Evolutionary conservation across 2,888 invertebrate genomes (phyloP), one percentile per base, ranked within the genome.

Genomic region (Drosophila paramelanica): DNA sequence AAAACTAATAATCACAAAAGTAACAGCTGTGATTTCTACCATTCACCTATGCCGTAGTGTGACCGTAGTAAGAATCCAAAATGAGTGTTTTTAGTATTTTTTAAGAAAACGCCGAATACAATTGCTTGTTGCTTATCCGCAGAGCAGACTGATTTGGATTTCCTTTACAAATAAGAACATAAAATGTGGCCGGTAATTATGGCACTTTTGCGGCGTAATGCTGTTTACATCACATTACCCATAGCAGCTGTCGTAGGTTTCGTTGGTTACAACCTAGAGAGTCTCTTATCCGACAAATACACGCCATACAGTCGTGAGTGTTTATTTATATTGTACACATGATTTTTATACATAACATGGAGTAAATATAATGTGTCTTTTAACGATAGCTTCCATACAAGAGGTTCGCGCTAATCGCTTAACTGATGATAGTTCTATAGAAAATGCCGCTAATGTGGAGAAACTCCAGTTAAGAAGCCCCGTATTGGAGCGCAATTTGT

Each of bases 191-290:
- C 96, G 0, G 88, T 96, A 57, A 60, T 96, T 38, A 90, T 95
- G 90, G 93, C 94, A 64, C 93, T 95, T 55, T 79, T 96, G 23
- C 93, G 96, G 56, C 93, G 94, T 2, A 97, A 97, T 91, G 96
- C 96, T 0, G 96, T 96, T 0, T 95, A 95, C 75, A 93, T 98
- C 38, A 96, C 96, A 0, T 92, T 98, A 43, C 98, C 98, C 0
- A 93, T 97, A 72, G 98, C 97, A 0, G 96, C 94, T 0, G 92
- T 97, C 0, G 93, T 98, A 27, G 98, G 98, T 5, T 93, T 96
- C 58, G 93, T 98, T 81, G 98, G 98, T 27, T 98, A 98, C 91
- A 96, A 97, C 84, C 78, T 98, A 71, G 98, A 98, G 93, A 94
- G 93, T 57, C 91, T 94, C 67, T 51, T 96, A 6, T 96, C 96